phyloP scores from a whole-genome alignment of 2,113 vertebrate species.

The Nibea albiflora region DNA sequence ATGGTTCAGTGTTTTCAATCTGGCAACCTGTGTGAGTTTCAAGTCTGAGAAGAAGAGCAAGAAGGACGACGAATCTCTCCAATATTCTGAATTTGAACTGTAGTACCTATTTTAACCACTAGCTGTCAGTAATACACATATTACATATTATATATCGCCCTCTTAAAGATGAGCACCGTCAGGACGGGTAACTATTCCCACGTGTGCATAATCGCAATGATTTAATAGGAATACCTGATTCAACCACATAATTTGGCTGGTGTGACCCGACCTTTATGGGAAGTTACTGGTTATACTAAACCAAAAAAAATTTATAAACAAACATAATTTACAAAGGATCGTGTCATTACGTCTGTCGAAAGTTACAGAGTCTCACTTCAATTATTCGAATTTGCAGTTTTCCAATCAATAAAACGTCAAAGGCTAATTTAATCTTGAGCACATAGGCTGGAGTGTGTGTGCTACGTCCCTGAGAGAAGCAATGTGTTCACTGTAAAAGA shows the following conservation, averaged over 20 bases:
- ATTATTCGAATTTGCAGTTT: not conserved
- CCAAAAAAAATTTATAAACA: not conserved
- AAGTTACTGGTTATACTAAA: not conserved
- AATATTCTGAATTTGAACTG: no score
- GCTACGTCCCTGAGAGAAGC: constrained; percentile 52
- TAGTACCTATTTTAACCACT: no score
- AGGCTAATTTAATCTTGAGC: not conserved
- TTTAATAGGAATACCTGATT: not conserved
- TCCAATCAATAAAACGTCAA: not conserved
- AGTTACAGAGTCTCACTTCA: constrained; percentile 9
- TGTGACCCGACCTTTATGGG: not conserved
- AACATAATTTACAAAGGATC: no score
- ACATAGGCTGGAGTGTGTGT: not conserved
- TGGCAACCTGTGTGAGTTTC: no score
- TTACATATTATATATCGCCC: no score
- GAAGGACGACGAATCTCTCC: no score
- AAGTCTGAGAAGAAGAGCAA: no score
- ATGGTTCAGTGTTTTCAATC: no score
- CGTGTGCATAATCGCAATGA: not conserved
- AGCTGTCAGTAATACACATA: no score
- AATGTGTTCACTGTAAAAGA: constrained; percentile 19
- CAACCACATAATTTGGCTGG: not conserved
- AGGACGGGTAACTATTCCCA: not conserved
- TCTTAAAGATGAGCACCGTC: not conserved
- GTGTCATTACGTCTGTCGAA: not conserved